Percentiles rank a stretch among this genome's conserved stretches.
Conservation (phyloP, 2,888 invertebrate species). For the Microchrysa polita region DNA sequence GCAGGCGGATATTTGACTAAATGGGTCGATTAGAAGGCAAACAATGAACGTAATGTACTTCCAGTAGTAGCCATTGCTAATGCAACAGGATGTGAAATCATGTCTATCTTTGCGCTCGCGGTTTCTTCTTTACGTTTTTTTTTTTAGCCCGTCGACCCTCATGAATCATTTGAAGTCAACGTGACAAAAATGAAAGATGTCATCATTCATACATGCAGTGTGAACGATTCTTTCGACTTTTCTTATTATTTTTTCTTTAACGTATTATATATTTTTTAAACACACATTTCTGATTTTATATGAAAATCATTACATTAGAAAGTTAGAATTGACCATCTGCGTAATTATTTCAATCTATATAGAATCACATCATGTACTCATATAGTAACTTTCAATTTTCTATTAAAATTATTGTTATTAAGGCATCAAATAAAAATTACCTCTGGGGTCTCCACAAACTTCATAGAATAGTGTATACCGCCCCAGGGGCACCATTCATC, state of each 20-base stretch:
- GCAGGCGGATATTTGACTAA: conserved; percentile 24
- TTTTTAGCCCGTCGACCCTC: conserved; percentile 5
- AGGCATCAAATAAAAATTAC: background rate
- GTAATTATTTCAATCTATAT: too few species aligned
- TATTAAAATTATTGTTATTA: too few species aligned
- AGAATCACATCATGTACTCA: too few species aligned
- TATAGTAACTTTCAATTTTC: too few species aligned
- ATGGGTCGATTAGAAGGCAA: conserved; percentile 34
- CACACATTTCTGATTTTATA: too few species aligned
- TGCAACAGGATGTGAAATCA: conserved; percentile 41
- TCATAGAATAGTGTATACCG: background rate
- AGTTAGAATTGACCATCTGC: too few species aligned
- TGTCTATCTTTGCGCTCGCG: conserved; percentile 12
- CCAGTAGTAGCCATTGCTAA: too few species aligned
- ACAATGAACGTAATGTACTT: background rate
- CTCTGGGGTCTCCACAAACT: background rate
- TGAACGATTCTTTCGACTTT: too few species aligned
- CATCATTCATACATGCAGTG: too few species aligned
- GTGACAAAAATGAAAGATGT: background rate
- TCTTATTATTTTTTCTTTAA: too few species aligned
- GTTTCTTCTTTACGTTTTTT: background rate
- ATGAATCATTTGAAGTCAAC: conserved; percentile 17
- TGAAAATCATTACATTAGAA: too few species aligned
- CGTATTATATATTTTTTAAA: too few species aligned
- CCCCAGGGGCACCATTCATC: background rate